Evolutionary conservation across 2,888 invertebrate species (phyloP).

Genomic region (Geophilus truncorum): DNA sequence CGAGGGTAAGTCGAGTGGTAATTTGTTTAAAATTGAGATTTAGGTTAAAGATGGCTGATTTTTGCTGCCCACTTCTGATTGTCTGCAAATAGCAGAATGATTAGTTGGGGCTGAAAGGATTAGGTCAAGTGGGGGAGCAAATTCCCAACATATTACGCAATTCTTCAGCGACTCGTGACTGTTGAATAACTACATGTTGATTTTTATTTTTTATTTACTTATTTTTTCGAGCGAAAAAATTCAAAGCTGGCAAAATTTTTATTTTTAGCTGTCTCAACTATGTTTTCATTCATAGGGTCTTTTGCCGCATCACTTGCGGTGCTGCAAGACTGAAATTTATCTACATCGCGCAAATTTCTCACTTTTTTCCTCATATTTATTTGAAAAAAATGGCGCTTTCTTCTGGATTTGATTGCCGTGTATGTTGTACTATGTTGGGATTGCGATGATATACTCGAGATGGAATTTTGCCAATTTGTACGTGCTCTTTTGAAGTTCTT

Average conservation of each 20-base stretch:
- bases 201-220: background rate
- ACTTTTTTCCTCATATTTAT: background rate
- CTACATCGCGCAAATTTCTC: background rate
- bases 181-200: background rate
- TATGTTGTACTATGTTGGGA: conserved; percentile 4
- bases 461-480: conserved; percentile 27
- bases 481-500: conserved; percentile 11
- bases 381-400: background rate
- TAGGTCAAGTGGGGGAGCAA: conserved; percentile 24
- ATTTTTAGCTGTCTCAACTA: background rate
- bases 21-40: background rate
- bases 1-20: conserved; percentile 21
- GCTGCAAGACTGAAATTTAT: background rate
- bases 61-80: background rate
- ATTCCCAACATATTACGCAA: conserved; percentile 1
- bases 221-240: background rate
- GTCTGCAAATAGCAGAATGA: conserved; percentile 11
- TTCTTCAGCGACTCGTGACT: background rate
- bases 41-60: conserved; percentile 14
- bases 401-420: background rate
- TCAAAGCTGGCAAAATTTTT: background rate
- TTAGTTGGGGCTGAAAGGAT: background rate
- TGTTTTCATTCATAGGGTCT: background rate
- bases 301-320: background rate
- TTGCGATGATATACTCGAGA: conserved; percentile 11